These are phyloP conservation scores for Sylvilagus floridanus DNA, from an alignment of 2,797 vertebrate genomes.

Conservation along the genomic window DNA sequence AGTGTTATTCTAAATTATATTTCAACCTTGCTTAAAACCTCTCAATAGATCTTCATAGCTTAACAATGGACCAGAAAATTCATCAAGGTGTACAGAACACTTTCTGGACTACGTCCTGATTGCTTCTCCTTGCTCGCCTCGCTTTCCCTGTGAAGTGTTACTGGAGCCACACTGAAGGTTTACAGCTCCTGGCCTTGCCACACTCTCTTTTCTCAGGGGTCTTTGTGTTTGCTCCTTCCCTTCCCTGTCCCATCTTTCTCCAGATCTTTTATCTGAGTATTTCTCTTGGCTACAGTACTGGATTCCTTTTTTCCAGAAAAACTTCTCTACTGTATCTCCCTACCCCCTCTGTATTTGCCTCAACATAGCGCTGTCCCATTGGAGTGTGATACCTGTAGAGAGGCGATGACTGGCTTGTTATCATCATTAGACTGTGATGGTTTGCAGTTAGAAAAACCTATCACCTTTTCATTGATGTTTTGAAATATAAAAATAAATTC, in stretches of 20 bases:
- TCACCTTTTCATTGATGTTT: conserved; percentile 11
- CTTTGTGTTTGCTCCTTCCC: neutral
- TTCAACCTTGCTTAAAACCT: neutral
- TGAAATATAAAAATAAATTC: conserved; percentile 26
- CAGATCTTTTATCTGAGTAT: neutral
- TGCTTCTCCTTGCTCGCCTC: neutral
- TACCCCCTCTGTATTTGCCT: neutral
- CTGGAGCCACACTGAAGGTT: neutral
- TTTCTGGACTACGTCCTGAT: neutral
- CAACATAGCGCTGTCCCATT: neutral
- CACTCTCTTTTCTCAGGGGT: neutral
- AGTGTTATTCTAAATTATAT: neutral
- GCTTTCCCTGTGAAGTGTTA: neutral
- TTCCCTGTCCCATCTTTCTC: neutral
- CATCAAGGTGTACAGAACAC: neutral
- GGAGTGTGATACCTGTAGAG: neutral
- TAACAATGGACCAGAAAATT: neutral
- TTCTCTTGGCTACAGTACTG: neutral
- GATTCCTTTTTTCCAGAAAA: neutral
- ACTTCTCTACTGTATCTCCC: neutral
- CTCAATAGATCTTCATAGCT: neutral
- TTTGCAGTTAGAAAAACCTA: conserved; percentile 21
- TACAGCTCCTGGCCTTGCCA: neutral
- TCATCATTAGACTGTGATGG: neutral
- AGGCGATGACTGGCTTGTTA: neutral